Base-by-base conservation (phyloP, 2,888 invertebrate species). In the Hemistola chrysoprasaria region DNA sequence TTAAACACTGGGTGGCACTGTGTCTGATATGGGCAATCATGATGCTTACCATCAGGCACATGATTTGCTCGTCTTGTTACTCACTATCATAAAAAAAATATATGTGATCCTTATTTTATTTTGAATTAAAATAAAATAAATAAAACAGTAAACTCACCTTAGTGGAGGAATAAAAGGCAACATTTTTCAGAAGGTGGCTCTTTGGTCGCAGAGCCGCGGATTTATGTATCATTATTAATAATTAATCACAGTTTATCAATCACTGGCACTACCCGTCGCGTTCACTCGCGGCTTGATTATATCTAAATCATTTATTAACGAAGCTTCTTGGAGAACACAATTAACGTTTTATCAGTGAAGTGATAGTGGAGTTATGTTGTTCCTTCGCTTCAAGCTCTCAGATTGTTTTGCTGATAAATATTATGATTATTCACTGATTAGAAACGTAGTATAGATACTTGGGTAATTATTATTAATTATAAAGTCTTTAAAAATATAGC, bases 151-250 rank as follows among this genome's bases (percentile, higher is more conserved):
- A 11, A 40, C 75, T 63, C 62, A 83, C 83, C 78, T 74, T 78
- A 3, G 71, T 51, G 8, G 81, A 70, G 1, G 86, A 86, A 64
- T 74, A 83, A 48, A 62, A 74, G 20, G 74, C 69, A 20, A 78
- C 57, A 53, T 73, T 73, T 53, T 71, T 78, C 36, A 77, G 47
- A 21, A 71, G 58, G 30, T 66, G 62, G 41, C 70, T 70, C 67
- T 63, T 78, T 49, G 68, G 48, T 4, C 78, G 78, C 51, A 82
- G 65, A 64, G 66, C 64, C 51, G 75, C 70, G 1, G 79, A 65
- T 62, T 74, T 84, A 43, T 73, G 71, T 51, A 82, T 74, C 86
- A 86, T 85, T 63, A n/a, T 42, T 59, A 48, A 43, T 40, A 16
- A 42, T 31, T 53, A 27, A 6, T 27, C 8, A 7, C 30, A 31